These are phyloP conservation scores for Athetis lepigone DNA, from an alignment of 2,888 invertebrate species.

Conservation along the genomic window DNA sequence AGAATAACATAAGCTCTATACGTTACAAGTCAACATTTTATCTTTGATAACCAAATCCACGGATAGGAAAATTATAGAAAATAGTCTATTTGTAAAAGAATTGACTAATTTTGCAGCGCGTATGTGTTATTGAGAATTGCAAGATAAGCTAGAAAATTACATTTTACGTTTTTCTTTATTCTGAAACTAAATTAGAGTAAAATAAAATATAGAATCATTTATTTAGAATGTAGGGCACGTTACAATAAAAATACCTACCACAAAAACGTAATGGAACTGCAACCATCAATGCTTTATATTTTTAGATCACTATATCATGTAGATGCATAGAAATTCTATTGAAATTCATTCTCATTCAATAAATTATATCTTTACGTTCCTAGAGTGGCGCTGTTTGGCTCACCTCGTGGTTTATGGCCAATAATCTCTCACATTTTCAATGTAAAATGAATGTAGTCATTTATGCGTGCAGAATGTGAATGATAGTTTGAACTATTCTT, in stretches of 20 bases:
- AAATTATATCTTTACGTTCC: constrained; percentile 55
- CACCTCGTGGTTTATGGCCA: constrained; percentile 45
- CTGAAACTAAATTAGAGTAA: not conserved
- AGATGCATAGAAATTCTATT: constrained; percentile 36
- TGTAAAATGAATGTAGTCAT: constrained; percentile 29
- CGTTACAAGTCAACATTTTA: too few species aligned
- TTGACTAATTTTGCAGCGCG: not conserved
- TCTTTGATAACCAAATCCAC: too few species aligned
- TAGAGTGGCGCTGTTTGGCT: constrained; percentile 39
- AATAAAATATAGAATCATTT: too few species aligned
- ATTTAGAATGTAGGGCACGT: too few species aligned
- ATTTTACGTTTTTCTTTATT: not conserved
- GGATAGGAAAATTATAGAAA: too few species aligned
- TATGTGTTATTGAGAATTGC: not conserved
- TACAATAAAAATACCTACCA: too few species aligned
- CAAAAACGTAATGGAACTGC: not conserved
- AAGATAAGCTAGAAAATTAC: not conserved
- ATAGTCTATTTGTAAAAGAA: too few species aligned
- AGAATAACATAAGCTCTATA: too few species aligned
- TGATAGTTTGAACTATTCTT: constrained; percentile 7
- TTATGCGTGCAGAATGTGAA: constrained; percentile 2
- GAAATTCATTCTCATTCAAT: constrained; percentile 53
- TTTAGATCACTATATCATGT: constrained; percentile 16
- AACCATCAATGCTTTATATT: not conserved
- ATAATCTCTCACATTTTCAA: constrained; percentile 43